Percentiles rank a stretch among this genome's conserved stretches.
These are phyloP conservation scores for Sinodicranocentrus sp. DNA, from an alignment of 2,888 invertebrate species.

Conservation along the genomic window DNA sequence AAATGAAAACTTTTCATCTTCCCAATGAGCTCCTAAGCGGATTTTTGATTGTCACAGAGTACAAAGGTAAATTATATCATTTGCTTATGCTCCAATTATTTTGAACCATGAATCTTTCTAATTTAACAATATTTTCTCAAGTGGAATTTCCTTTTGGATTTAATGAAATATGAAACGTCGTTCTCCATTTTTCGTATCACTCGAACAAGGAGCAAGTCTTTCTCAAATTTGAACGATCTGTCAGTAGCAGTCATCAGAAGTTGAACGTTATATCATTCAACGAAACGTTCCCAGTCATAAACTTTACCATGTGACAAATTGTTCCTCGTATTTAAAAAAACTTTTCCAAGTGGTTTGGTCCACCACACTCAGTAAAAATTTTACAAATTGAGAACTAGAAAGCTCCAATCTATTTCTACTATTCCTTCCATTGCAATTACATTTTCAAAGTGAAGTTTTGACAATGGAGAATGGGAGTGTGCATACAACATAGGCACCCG, in stretches of 20 bases:
- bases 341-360: too few relatives aligned
- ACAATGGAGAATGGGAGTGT: neutral
- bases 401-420: neutral
- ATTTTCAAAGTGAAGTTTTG: neutral
- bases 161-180: too few relatives aligned
- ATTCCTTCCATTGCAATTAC: neutral
- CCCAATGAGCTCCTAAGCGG: constrained; percentile 15
- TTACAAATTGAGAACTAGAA: neutral
- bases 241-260: too few relatives aligned
- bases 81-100: neutral
- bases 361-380: too few relatives aligned
- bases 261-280: too few relatives aligned
- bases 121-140: neutral
- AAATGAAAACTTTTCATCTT: constrained; percentile 25
- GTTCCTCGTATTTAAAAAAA: too few relatives aligned
- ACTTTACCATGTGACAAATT: too few relatives aligned
- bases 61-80: constrained; percentile 12
- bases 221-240: too few relatives aligned
- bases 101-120: neutral
- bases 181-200: too few relatives aligned
- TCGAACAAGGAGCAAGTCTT: too few relatives aligned
- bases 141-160: too few relatives aligned
- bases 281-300: too few relatives aligned
- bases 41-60: constrained; percentile 2
- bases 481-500: neutral